Percentiles rank a stretch among this genome's conserved stretches.
Evolutionary conservation across 2,888 invertebrate species (phyloP).

Genomic region (Dasysyrphus albostriatus): DNA sequence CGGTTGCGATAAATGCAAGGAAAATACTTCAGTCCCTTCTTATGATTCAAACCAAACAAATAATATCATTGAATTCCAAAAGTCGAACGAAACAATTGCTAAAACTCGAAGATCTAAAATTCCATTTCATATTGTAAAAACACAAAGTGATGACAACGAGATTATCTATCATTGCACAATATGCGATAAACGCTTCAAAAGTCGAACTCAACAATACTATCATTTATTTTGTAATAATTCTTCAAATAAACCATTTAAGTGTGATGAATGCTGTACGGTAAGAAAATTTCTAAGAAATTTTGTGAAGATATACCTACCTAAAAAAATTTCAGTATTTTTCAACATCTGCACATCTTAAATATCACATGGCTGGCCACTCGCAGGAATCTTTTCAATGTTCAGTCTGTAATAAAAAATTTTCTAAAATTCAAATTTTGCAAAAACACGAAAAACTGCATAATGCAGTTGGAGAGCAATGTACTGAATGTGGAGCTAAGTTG

Average conservation of each 20-base stretch:
- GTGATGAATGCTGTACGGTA: constrained; percentile 82
- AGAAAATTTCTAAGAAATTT: background rate
- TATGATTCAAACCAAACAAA: background rate
- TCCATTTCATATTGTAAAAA: constrained; percentile 75
- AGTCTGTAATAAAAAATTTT: constrained; percentile 88
- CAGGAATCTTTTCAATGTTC: constrained; percentile 76
- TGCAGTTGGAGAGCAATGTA: constrained; percentile 84
- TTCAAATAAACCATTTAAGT: constrained; percentile 84
- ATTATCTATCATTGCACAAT: constrained; percentile 85
- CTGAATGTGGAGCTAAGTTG: constrained; percentile 87
- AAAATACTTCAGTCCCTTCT: background rate
- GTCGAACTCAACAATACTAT: constrained; percentile 88
- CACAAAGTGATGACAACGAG: constrained; percentile 76
- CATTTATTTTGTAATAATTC: constrained; percentile 87
- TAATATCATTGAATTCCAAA: background rate
- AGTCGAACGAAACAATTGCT: background rate
- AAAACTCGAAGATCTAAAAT: constrained; percentile 11
- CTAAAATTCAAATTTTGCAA: constrained; percentile 88
- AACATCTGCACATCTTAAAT: constrained; percentile 89
- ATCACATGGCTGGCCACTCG: constrained; percentile 88
- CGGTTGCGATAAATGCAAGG: constrained; percentile 85
- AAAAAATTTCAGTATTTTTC: constrained; percentile 85
- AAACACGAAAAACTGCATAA: constrained; percentile 89
- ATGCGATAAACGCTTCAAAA: constrained; percentile 88
- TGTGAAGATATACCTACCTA: background rate